Base-by-base conservation (phyloP, 2,113 vertebrate species). In the Synodontis membranacea region DNA sequence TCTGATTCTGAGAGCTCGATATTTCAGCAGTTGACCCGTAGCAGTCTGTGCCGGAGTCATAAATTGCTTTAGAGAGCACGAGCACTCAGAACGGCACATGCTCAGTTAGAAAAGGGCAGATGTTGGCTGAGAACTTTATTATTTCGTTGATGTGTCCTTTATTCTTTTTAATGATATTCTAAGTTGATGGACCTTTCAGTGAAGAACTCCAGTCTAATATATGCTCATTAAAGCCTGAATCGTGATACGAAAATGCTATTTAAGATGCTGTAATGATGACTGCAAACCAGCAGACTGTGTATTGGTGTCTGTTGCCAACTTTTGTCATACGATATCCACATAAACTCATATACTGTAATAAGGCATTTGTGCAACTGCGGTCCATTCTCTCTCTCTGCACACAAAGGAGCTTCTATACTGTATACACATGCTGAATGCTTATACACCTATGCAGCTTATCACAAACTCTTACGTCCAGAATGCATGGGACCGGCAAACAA, bases 11-110 rank as follows among this genome's bases (percentile, higher is more conserved):
- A 52, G 52, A 72, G 62, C 39, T 60, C 42, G 39, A 89, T 87
- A 85, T 87, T 80, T 87, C 60, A 83, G 70, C 75, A 68, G 19
- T 83, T 83, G 60, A 87, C 64, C 88, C 34, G 28, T 48, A 15
- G 54, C 31, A 84, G 48, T 50, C 78, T 70, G 25, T 42, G 34
- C 19, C 48, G 50, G 60, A 39, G 52, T 21, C 10, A 12, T 72
- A 74, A 72, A 86, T 12, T 74, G 52, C 66, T 82, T 84, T 0
- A 48, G 44, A 54, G 66, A 64, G 34, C 72, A 88, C 9, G 25
- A 66, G 25, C 28, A 44, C 34, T 44, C 60, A 31, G 52, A 72
- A 72, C 0, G 31, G 0, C 44, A 50, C 21, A 75, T 74, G 52
- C 14, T 75, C 70, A 39, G 21, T 64, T 25, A 52, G 42, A 78